Base-by-base conservation (phyloP, 1,140 invertebrate species). In the Sycophila sp. region DNA sequence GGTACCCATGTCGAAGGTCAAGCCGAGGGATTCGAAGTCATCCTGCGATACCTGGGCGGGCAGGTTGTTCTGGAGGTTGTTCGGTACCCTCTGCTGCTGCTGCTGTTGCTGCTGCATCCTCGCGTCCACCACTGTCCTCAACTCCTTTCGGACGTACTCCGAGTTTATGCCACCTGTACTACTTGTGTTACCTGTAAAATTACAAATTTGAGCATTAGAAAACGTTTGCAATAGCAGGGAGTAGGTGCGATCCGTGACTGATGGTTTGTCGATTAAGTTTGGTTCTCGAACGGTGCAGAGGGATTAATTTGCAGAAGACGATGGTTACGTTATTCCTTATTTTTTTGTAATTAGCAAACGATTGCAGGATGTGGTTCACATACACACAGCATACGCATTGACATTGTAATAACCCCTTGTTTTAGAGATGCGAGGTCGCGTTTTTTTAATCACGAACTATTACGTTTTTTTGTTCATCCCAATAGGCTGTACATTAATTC, bases 91-190 rank as follows among this genome's bases (percentile, higher is more conserved):
- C 32, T 70, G 53, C 15, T 79, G 73, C 65, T 80, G 80, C 69
- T 85, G 83, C 55, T 83, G 83, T 66, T 87, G 85, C 71, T 89
- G 89, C 71, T 91, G 91, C 15, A 92, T 93, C 77, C 95, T 88
- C 32, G 92, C 94, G 73, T 92, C 94, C 67, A 96, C 94, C 68
- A 94, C 91, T 19, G 94, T 94, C 77, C 95, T 89, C 75, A 97
- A 87, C 84, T 96, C 95, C 88, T 96, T 94, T 78, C 94, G 90
- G 70, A 96, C 94, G 85, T 92, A 96, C 83, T 96, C 94, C 8
- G 92, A 91, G 49, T 88, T 84, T 66, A 82, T 84, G 53, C 80
- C 75, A 58, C 76, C 75, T 45, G 76, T 78, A 38, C 72, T 81
- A 58, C 80, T 79, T 28, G 80, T 77, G 36, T 83, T 85, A 73